A percentile compares a stretch with the other conserved stretches of the same genome.
Evolutionary conservation across 2,797 vertebrate species (phyloP).

Genomic region (Leuciscus waleckii): DNA sequence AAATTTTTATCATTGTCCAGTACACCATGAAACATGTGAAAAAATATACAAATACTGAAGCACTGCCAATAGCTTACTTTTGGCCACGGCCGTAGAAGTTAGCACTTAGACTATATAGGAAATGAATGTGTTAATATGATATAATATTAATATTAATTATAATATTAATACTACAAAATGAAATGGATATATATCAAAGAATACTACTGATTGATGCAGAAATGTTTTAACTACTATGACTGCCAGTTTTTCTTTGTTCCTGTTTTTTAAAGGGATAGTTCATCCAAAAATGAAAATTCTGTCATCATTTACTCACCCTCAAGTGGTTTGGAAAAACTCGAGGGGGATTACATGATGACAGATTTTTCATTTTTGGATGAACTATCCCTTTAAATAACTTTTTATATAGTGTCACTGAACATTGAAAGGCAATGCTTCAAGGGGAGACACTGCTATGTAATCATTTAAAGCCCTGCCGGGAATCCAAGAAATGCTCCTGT

Average conservation of each 20-base stretch:
- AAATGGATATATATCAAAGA: not conserved
- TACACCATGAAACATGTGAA: not conserved
- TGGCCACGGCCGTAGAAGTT: not conserved
- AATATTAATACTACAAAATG: not conserved
- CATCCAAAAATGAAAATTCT: not conserved
- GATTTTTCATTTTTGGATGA: not conserved
- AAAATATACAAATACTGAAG: not conserved
- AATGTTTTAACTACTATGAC: not conserved
- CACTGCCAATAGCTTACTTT: not conserved
- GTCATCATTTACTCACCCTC: not conserved
- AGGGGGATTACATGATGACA: not conserved
- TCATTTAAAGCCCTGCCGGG: constrained; percentile 27
- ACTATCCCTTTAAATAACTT: not conserved
- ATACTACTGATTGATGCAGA: no score
- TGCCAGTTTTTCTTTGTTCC: not conserved
- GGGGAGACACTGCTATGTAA: constrained; percentile 37
- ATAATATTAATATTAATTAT: no score
- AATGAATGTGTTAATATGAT: not conserved
- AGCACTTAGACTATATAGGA: not conserved
- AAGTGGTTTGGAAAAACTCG: not conserved
- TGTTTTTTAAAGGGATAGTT: not conserved
- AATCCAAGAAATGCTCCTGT: constrained; percentile 65
- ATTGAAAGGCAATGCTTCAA: constrained; percentile 58
- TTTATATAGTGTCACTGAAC: constrained; percentile 35
- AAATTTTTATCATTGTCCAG: not conserved